These are phyloP conservation scores for Oncorhynchus clarkii DNA, from an alignment of 2,113 vertebrate species.

Conservation along the genomic window DNA sequence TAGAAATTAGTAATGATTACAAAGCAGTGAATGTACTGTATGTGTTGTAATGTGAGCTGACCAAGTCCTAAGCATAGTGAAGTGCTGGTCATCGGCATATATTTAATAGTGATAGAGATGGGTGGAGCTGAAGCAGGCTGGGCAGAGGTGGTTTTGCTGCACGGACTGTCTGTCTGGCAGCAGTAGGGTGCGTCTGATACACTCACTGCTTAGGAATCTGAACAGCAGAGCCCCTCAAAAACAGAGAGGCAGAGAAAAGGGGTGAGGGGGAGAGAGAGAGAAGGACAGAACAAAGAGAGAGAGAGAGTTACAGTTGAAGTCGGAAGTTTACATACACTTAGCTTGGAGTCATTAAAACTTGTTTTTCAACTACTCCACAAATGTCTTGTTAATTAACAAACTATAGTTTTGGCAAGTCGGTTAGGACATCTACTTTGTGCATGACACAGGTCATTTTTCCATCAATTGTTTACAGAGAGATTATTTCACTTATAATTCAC, in stretches of 20 bases:
- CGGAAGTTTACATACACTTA: too few relatives aligned
- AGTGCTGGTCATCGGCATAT: background rate
- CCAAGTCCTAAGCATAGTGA: background rate
- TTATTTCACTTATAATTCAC: too few relatives aligned
- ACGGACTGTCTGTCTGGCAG: constrained; percentile 30
- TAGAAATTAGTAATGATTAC: background rate
- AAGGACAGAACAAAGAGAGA: constrained; percentile 28
- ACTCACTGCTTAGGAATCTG: constrained; percentile 76
- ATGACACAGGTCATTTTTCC: too few relatives aligned
- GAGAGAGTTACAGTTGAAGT: background rate
- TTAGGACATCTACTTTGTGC: too few relatives aligned
- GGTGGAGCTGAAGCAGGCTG: background rate
- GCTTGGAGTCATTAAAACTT: too few relatives aligned
- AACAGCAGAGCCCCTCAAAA: constrained; percentile 41
- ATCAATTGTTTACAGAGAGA: too few relatives aligned
- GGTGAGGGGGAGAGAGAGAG: too few relatives aligned
- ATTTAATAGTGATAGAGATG: background rate
- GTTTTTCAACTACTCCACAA: too few relatives aligned
- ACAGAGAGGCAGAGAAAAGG: constrained; percentile 14
- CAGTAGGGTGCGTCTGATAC: constrained; percentile 62
- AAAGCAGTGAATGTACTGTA: background rate
- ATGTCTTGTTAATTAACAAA: too few relatives aligned
- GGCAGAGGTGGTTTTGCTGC: constrained; percentile 18
- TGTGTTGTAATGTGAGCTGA: background rate
- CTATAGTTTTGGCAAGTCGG: too few relatives aligned